phyloP scores from a whole-genome alignment of 2,888 invertebrate genomes.

The Ichneumoninae sp. region DNA sequence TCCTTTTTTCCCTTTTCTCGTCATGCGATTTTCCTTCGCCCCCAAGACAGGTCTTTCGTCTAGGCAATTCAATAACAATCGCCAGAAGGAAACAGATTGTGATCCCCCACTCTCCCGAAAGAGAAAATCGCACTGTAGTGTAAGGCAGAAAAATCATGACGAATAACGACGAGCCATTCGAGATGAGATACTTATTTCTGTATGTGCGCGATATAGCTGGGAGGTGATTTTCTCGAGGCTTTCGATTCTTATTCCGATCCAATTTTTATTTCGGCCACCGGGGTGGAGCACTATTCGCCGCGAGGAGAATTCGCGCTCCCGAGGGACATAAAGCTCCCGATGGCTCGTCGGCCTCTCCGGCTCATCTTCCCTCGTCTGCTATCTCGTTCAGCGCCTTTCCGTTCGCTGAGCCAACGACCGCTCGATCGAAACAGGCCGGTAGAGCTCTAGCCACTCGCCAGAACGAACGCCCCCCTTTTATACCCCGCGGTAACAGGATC shows the following conservation, averaged over 20 bases:
- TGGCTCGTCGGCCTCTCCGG: conserved; percentile 10
- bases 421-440: conserved; percentile 55
- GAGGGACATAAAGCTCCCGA: conserved; percentile 6
- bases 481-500: conserved; percentile 53
- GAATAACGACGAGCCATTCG: background rate
- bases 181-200: background rate
- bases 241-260: conserved; percentile 39
- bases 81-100: background rate
- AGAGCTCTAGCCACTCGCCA: conserved; percentile 25
- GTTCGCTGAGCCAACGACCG: conserved; percentile 11
- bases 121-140: background rate
- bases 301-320: conserved; percentile 23
- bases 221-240: conserved; percentile 7
- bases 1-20: background rate
- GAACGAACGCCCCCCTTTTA: conserved; percentile 38
- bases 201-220: background rate
- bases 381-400: conserved; percentile 17
- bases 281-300: background rate
- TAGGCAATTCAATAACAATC: conserved; percentile 1
- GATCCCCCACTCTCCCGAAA: background rate
- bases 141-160: background rate
- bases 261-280: conserved; percentile 37
- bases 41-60: background rate
- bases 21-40: background rate
- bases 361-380: conserved; percentile 1